Evolutionary conservation across 2,888 invertebrate genomes (phyloP), one percentile per base, ranked within the genome.

Genomic region (Acanthosepion esculentum): DNA sequence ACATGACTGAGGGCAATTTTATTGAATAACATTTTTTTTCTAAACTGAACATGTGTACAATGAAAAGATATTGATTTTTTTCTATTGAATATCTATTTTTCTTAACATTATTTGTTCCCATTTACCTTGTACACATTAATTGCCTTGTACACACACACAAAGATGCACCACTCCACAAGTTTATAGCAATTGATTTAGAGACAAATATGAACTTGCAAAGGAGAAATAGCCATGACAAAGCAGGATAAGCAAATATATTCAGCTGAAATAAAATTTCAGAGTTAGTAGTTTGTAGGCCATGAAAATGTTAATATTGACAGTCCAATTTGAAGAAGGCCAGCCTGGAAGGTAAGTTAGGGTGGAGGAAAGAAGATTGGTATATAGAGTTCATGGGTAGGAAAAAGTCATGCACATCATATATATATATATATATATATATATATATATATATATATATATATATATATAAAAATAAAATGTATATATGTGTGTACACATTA

Each of bases 221-320:
- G n/a, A 78, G n/a, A 78, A 78, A n/a, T 15, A 78, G n/a, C n/a
- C n/a, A 78, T 78, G n/a, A 78, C 78, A 78, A 78, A 78, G 78
- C 78, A 78, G n/a, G n/a, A n/a, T 78, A 78, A 78, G 78, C 78
- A 78, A 78, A 78, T 29, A n/a, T n/a, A 78, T 78, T 78, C 78
- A n/a, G 78, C 78, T 78, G 78, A 78, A 78, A 78, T n/a, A 78
- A n/a, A n/a, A 33, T 78, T 78, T 12, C n/a, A 78, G 78, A 78
- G 78, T 78, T 78, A 78, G 78, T 78, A 78, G 33, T 78, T 78
- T 78, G n/a, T 78, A 15, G n/a, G 78, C 12, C 15, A 78, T n/a
- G 78, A 78, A 59, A 78, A 78, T n/a, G 78, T n/a, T 78, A n/a
- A 78, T 78, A 78, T 78, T n/a, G 15, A 15, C 59, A 59, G 59